These are phyloP conservation scores for Thereva unica DNA, from an alignment of 2,888 invertebrate species.

Conservation along the genomic window DNA sequence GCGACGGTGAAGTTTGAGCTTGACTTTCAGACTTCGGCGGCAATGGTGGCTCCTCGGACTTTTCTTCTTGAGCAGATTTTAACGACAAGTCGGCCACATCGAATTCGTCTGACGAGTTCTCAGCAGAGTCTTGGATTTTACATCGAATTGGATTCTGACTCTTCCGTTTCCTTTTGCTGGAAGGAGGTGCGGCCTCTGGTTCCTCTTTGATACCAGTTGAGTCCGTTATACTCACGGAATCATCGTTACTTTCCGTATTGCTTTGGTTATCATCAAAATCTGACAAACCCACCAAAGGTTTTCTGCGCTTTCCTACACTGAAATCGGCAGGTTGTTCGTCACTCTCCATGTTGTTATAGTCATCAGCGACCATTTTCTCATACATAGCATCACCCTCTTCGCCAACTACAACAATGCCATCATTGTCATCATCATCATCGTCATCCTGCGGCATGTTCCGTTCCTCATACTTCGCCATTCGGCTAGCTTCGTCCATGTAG, in stretches of 20 bases:
- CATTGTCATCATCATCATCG: constrained; percentile 56
- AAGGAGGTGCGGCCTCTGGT: constrained; percentile 49
- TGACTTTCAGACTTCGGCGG: constrained; percentile 46
- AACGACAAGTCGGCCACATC: constrained; percentile 56
- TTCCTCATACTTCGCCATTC: constrained; percentile 62
- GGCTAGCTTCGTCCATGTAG: constrained; percentile 59
- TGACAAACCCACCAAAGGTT: constrained; percentile 39
- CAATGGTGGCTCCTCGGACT: constrained; percentile 39
- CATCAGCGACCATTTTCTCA: constrained; percentile 56
- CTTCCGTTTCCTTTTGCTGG: constrained; percentile 83
- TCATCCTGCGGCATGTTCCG: constrained; percentile 57
- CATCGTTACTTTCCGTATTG: constrained; percentile 68
- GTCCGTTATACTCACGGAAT: constrained; percentile 63
- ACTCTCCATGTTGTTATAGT: constrained; percentile 51
- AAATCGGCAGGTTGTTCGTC: constrained; percentile 66
- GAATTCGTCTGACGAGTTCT: constrained; percentile 53
- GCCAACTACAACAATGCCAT: constrained; percentile 78
- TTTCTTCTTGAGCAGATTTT: constrained; percentile 45
- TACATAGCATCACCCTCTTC: constrained; percentile 71
- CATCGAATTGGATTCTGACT: constrained; percentile 85
- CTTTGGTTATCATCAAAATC: constrained; percentile 61
- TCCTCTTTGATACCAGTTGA: constrained; percentile 59
- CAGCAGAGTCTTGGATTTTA: constrained; percentile 60
- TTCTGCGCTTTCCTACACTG: constrained; percentile 64
- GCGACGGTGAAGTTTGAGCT: constrained; percentile 29